Conservation (phyloP, 2,888 invertebrate genomes). For the Chrysina gloriosa region DNA sequence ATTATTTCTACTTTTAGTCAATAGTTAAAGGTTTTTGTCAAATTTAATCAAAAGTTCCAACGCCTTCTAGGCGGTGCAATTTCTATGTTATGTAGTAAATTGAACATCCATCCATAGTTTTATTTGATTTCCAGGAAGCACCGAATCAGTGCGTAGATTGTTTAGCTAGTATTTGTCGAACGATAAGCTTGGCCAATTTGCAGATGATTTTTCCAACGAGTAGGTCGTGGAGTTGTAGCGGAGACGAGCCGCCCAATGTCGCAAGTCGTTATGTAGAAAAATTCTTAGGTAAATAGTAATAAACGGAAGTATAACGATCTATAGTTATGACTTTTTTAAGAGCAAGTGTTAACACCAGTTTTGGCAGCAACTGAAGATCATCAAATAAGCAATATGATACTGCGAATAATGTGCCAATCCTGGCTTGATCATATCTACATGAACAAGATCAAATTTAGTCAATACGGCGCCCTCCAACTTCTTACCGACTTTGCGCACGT, state of each 20-base stretch:
- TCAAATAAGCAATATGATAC: conserved; percentile 79
- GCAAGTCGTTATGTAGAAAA: conserved; percentile 77
- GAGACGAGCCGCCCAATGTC: conserved; percentile 54
- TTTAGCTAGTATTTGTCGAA: conserved; percentile 80
- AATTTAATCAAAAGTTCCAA: no score
- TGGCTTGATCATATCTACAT: conserved; percentile 90
- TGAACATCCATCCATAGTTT: no score
- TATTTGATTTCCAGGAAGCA: conserved; percentile 70
- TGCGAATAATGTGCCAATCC: conserved; percentile 86
- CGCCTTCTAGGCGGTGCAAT: no score
- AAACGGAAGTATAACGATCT: background rate
- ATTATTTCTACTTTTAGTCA: no score
- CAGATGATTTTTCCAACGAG: conserved; percentile 83
- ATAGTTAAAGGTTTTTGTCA: no score
- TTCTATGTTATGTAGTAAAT: no score
- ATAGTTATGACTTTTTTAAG: conserved; percentile 63
- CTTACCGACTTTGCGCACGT: conserved; percentile 86
- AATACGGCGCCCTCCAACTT: conserved; percentile 82
- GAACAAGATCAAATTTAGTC: conserved; percentile 84
- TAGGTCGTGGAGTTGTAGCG: conserved; percentile 72
- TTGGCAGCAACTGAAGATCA: conserved; percentile 80
- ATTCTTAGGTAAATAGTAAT: conserved; percentile 72
- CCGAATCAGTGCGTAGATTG: conserved; percentile 78
- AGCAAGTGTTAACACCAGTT: conserved; percentile 82
- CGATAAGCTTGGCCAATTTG: conserved; percentile 82